Evolutionary conservation across 2,797 vertebrate species (phyloP), one percentile per base, ranked within the genome.

Genomic region (Phrynocephalus forsythii): DNA sequence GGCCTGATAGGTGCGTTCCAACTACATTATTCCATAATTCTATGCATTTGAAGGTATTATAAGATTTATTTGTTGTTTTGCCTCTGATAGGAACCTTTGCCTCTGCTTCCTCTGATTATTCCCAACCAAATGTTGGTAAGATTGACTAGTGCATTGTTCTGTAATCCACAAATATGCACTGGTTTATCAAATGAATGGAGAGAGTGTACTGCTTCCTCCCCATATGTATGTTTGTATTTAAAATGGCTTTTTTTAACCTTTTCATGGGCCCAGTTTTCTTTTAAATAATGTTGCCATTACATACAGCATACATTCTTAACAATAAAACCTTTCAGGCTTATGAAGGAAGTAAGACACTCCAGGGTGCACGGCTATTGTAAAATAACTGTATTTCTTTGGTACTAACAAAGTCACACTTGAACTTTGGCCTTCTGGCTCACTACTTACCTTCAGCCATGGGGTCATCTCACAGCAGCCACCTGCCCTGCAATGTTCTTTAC

Each of bases 401-500:
- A 85, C 90, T 93, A 93, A 95, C 93, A 91, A 93, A 94, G 94
- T 94, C 92, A 96, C 93, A 92, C 92, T 95, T 95, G 95, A 86
- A 89, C 89, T 95, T 85, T 94, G 90, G 84, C 93, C 93, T 87
- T 85, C 60, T 0, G 0, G 89, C 92, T 95, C 87, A 48, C 93
- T 90, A 86, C 92, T 90, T 86, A 82, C 95, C 88, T 89, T 84
- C 26, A 91, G 87, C 87, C 67, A 92, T 86, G 92, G 86, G 93
- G 91, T 94, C 94, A 95, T 93, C 92, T 95, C 95, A 89, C 95
- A 95, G 94, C 92, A 95, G 89, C 95, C 94, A 96, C 95, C 94
- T 96, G 95, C 90, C 92, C 91, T 79, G 88, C 88, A 85, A 44
- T 94, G 94, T 92, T 96, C 90, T 91, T 94, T 92, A 90, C 90